Evolutionary conservation across 2,113 vertebrate genomes (phyloP), one percentile per base, ranked within the genome.

Genomic region (Blennius ocellaris): DNA sequence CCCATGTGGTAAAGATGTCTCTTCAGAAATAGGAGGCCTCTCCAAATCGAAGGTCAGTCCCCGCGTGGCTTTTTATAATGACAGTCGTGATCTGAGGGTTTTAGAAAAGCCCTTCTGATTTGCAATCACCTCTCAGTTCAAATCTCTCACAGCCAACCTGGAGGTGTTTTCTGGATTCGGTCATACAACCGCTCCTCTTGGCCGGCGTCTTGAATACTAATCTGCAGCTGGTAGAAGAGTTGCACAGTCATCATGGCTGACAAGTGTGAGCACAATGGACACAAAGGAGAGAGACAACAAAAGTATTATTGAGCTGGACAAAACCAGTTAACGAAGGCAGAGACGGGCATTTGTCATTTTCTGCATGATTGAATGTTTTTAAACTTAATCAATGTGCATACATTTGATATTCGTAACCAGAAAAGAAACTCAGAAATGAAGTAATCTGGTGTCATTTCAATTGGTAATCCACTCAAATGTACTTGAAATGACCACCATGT

Each of bases 181-280:
- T 30, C 21, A 30, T 30, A 30, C 21, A 30, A 30, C 21, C 14
- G 9, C 68, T 69, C 50, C 76, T 66, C 67, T 48, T 36, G 0
- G 36, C 11, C 66, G 73, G 78, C 81, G 85, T 21, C 69, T 51
- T 11, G 85, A 88, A 83, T 85, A 62, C 71, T 84, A 72, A 87
- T 67, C 1, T 0, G 6, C 50, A 44, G 76, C 64, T 30, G 62
- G 14, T 50, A 48, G 49, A 60, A 74, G 69, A 56, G 45, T 76
- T 76, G 80, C 83, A 60, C 43, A 50, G 80, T 77, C 84, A 87
- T 67, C 79, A 80, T 83, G 85, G 79, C 78, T 11, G 72, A 78
- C 65, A 39, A 36, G 37, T 51, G 51, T 68, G 68, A n/a, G 56
- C 17, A 57, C 52, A 73, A 15, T 56, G 50, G 60, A 43, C 52